These are phyloP conservation scores for Melieria picta DNA, from an alignment of 2,888 invertebrate genomes.

Conservation along the genomic window DNA sequence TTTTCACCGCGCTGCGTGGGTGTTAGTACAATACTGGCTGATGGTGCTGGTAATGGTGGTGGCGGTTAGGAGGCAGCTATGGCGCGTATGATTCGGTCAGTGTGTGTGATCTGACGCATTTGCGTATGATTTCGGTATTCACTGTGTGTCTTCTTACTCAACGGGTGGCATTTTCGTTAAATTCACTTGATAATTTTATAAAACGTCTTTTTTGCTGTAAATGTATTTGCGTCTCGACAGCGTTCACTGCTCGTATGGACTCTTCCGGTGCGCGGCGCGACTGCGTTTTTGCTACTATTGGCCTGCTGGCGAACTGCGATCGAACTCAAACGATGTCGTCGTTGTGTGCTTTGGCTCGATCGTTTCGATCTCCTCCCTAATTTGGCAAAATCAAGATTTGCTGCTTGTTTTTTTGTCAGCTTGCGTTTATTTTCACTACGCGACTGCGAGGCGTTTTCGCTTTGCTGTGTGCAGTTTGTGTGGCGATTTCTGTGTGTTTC, in stretches of 20 bases:
- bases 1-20: neutral
- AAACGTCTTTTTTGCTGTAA: neutral
- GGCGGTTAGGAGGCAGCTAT: neutral
- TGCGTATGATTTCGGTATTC: neutral
- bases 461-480: too few species aligned
- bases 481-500: too few species aligned
- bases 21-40: neutral
- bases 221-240: neutral
- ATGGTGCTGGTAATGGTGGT: neutral
- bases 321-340: neutral
- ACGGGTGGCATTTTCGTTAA: constrained; percentile 44
- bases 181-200: neutral
- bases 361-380: too few species aligned
- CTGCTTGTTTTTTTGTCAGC: too few species aligned
- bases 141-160: constrained; percentile 41
- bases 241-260: neutral
- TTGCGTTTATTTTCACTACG: too few species aligned
- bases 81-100: neutral
- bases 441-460: too few species aligned
- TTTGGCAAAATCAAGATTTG: too few species aligned
- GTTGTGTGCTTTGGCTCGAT: neutral
- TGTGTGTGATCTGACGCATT: neutral
- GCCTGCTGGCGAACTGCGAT: neutral
- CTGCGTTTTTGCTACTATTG: neutral
- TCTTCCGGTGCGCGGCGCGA: neutral